Evolutionary conservation across 1,140 invertebrate species (phyloP), one percentile per base, ranked within the genome.

Genomic region (Drosophila repleta): DNA sequence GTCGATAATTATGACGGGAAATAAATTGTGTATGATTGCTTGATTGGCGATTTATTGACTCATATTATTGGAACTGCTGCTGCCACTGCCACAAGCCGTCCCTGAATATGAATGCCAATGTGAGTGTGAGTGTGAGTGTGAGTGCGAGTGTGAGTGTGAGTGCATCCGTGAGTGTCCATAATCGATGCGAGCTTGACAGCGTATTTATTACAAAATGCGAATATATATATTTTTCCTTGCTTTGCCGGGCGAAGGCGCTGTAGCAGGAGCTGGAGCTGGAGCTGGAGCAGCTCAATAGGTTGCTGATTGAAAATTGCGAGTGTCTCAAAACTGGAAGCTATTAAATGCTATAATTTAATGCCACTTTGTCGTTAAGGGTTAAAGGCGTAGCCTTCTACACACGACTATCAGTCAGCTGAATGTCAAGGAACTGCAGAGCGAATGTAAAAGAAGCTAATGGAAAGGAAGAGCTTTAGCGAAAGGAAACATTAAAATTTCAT

Each of bases 21-120:
- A 90, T 90, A 90, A 90, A 90, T 90, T 90, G 79, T 90, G 80
- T 81, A 81, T 90, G 88, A 90, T 90, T 88, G 88, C 88, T 90
- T 90, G 82, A 90, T 90, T 90, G 88, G 80, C 88, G 83, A 90
- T 90, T 90, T 90, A 90, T 90, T 90, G 88, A 90, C 88, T 90
- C 85, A 87, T 76, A 90, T 90, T 88, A 88, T 88, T 88, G 84
- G 83, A 87, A 83, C 83, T 88, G 82, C 83, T 71, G 82, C 43
- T 68, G 66, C 62, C 39, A 37, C 37, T 56, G 71, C 76, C 61
- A 65, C 58, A 49, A 58, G 63, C 65, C 46, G 56, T 60, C 49
- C 24, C 35, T 43, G 61, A 49, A 45, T 71, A 60, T 52, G 58
- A 52, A 46, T 76, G 18, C 29, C 18, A 41, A 26, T 48, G 62